Conservation (phyloP, 2,113 vertebrate species). For the Rhipidura dahli region DNA sequence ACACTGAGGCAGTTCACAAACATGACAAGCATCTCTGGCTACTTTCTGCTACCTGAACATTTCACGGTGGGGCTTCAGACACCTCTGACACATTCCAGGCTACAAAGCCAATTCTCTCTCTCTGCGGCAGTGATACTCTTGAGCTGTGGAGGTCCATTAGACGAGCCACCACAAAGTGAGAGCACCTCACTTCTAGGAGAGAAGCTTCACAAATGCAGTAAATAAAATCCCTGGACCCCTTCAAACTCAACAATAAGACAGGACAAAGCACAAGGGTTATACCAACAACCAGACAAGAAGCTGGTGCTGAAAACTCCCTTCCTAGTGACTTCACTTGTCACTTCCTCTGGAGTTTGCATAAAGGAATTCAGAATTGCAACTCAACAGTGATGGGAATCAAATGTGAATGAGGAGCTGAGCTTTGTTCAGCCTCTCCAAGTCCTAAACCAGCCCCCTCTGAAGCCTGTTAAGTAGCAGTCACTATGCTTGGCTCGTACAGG, state of each 20-base stretch:
- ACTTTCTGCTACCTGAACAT: not conserved
- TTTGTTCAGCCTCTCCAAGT: not conserved
- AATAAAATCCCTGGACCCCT: not conserved
- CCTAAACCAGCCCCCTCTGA: not conserved
- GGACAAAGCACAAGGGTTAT: not conserved
- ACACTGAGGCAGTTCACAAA: not conserved
- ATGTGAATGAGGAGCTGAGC: not conserved
- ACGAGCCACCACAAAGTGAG: not conserved
- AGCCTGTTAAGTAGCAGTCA: not conserved
- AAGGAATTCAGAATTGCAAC: not conserved
- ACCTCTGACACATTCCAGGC: not conserved
- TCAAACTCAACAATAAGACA: not conserved
- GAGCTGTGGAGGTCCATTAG: too few relatives aligned
- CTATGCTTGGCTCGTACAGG: fast-evolving
- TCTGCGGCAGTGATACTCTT: not conserved
- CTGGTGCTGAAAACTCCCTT: not conserved
- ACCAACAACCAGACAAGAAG: fast-evolving
- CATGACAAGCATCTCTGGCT: not conserved
- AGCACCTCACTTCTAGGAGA: not conserved
- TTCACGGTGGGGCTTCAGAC: not conserved
- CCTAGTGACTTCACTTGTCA: not conserved
- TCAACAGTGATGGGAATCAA: not conserved
- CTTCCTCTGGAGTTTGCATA: not conserved
- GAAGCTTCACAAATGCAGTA: not conserved
- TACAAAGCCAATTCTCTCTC: not conserved